Conservation (phyloP, 2,888 invertebrate species). For the Andrena hattorfiana region DNA sequence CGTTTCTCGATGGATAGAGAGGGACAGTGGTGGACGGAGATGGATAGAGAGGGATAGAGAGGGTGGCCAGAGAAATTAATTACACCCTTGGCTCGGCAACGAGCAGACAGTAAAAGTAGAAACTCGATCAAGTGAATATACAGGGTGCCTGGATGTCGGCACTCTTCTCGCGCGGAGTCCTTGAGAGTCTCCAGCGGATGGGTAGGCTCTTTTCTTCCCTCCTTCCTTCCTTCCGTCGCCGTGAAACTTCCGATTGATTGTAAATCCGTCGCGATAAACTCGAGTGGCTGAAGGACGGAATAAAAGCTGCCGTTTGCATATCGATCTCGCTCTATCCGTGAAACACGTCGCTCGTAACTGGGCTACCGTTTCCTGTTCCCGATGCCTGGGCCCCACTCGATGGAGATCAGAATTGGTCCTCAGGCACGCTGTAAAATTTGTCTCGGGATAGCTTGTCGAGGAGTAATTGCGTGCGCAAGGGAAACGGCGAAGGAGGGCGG, state of each 20-base stretch:
- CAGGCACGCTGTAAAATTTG: neutral
- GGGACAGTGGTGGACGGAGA: neutral
- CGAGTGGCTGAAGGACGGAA: slow-evolving; percentile 12
- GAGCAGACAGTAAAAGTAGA: slow-evolving; percentile 44
- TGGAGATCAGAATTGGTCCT: neutral
- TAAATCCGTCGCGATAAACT: slow-evolving; percentile 39
- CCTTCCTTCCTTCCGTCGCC: neutral
- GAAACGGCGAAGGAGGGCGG: neutral
- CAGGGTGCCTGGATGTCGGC: slow-evolving; percentile 31
- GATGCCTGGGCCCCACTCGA: neutral
- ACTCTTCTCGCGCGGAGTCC: slow-evolving; percentile 15
- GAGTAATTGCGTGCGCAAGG: neutral
- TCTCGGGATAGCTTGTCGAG: neutral
- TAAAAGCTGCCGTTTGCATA: slow-evolving; percentile 33
- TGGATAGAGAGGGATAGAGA: too few relatives aligned
- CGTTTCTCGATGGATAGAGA: neutral
- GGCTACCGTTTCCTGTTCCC: neutral
- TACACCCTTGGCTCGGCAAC: slow-evolving; percentile 23
- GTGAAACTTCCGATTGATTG: slow-evolving; percentile 43
- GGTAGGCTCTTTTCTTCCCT: neutral
- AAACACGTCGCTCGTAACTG: neutral
- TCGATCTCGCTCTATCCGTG: slow-evolving; percentile 5
- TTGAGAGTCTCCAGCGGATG: slow-evolving; percentile 17
- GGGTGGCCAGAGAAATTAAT: slow-evolving; percentile 56
- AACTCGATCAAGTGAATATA: slow-evolving; percentile 52